phyloP scores from a whole-genome alignment of 2,888 invertebrate species.

The Apomyelois bistriatella region DNA sequence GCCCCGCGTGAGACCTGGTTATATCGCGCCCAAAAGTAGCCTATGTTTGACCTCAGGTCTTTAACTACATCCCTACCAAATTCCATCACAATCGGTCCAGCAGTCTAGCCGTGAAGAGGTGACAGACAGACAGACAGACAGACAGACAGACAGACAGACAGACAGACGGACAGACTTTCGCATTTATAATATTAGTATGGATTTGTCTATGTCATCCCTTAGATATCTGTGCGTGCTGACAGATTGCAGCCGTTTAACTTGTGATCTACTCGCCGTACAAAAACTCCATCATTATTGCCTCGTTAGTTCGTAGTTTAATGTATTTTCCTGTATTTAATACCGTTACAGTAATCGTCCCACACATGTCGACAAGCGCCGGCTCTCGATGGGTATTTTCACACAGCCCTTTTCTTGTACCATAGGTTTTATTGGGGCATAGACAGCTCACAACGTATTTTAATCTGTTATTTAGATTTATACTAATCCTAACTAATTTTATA shows the following conservation, averaged over 20 bases:
- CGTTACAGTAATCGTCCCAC: conserved; percentile 58
- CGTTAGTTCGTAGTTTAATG: conserved; percentile 29
- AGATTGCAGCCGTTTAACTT: neutral
- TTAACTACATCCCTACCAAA: too few relatives aligned
- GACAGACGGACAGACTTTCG: too few relatives aligned
- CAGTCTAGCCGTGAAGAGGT: too few relatives aligned
- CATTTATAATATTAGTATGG: too few relatives aligned
- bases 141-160: too few relatives aligned
- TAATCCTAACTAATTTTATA: too few relatives aligned
- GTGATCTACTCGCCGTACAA: conserved; percentile 18
- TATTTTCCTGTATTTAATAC: conserved; percentile 46
- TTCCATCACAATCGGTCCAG: too few relatives aligned
- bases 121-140: too few relatives aligned
- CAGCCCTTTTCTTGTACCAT: conserved; percentile 42
- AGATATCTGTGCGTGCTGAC: neutral
- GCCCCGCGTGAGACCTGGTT: too few relatives aligned
- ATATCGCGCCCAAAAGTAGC: too few relatives aligned
- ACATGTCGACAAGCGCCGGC: conserved; percentile 49
- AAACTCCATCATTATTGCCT: conserved; percentile 39
- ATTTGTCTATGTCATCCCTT: neutral
- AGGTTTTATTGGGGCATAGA: conserved; percentile 30
- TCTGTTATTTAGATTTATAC: too few relatives aligned
- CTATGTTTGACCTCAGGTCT: too few relatives aligned
- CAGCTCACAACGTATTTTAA: neutral
- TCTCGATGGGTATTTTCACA: conserved; percentile 58